Percentiles rank a stretch among this genome's conserved stretches.
phyloP scores from a whole-genome alignment of 2,797 vertebrate species.

The Catostomus latipinnis region DNA sequence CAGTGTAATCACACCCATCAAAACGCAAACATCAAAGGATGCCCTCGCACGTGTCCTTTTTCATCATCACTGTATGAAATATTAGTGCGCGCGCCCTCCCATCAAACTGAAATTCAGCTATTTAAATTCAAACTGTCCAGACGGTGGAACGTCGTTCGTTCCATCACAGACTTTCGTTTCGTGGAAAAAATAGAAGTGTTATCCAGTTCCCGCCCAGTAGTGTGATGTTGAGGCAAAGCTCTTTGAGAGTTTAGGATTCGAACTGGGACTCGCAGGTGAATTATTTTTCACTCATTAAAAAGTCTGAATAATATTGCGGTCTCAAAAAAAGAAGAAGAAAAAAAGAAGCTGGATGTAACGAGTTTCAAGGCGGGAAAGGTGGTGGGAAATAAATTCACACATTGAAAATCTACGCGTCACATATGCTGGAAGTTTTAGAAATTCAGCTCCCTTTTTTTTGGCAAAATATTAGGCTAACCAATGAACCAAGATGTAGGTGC shows the following conservation, averaged over 20 bases:
- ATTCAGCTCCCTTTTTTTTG: too few species aligned
- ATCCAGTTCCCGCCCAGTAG: constrained; percentile 15
- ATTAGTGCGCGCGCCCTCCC: constrained; percentile 19
- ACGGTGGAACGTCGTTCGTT: not conserved
- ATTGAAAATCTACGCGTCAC: not conserved
- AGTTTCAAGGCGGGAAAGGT: not conserved
- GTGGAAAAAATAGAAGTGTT: not conserved
- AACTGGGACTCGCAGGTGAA: constrained; percentile 12
- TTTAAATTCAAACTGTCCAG: not conserved
- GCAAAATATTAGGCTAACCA: not conserved
- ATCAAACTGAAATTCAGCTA: constrained; percentile 10
- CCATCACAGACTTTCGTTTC: not conserved
- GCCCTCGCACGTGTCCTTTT: constrained; percentile 17
- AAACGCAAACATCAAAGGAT: constrained; percentile 14
- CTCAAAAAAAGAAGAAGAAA: too few species aligned
- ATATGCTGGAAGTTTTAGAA: not conserved
- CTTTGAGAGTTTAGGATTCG: not conserved
- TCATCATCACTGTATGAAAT: not conserved
- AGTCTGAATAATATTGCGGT: too few species aligned
- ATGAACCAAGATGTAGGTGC: not conserved
- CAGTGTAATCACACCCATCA: constrained; percentile 24
- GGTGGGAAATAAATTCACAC: not conserved
- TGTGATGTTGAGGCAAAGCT: constrained; percentile 1
- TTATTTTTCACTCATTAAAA: not conserved
- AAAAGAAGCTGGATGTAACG: not conserved